Percentiles rank a stretch among this genome's conserved stretches.
These are phyloP conservation scores for Cossypha caffra DNA, from an alignment of 2,797 vertebrate genomes.

Conservation along the genomic window DNA sequence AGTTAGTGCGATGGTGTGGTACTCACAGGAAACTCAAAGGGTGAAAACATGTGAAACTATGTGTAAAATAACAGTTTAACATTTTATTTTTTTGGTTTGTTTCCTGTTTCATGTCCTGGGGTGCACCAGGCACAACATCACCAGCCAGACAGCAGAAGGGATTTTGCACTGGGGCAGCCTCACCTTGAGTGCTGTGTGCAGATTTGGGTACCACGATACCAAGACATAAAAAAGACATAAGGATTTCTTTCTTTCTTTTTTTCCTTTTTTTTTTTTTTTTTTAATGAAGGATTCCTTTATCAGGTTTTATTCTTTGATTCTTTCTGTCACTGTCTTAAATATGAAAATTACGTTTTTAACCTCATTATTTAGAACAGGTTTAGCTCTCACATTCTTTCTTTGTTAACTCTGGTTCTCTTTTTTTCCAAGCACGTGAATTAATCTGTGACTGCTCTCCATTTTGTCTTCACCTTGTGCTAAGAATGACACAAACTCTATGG, in stretches of 20 bases:
- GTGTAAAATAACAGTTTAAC: background rate
- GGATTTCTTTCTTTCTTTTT: background rate
- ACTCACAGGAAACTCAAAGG: background rate
- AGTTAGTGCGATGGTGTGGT: no score
- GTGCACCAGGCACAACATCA: fast-evolving
- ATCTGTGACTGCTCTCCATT: background rate
- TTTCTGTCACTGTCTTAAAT: background rate
- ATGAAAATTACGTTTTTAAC: background rate
- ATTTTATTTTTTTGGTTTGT: background rate
- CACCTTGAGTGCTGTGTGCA: fast-evolving
- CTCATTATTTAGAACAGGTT: background rate
- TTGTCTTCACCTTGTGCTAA: background rate
- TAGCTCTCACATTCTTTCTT: background rate
- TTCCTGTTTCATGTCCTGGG: background rate
- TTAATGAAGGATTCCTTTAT: background rate
- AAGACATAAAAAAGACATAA: background rate
- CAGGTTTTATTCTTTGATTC: background rate
- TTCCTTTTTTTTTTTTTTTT: background rate
- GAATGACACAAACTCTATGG: background rate
- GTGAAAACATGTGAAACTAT: background rate
- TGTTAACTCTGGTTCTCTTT: background rate
- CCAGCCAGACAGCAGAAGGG: fast-evolving
- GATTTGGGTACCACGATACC: fast-evolving
- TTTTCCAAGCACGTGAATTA: background rate
- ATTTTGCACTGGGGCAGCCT: no score